Evolutionary conservation across 2,113 vertebrate genomes (phyloP).

Genomic region (Malaclemys terrapin): DNA sequence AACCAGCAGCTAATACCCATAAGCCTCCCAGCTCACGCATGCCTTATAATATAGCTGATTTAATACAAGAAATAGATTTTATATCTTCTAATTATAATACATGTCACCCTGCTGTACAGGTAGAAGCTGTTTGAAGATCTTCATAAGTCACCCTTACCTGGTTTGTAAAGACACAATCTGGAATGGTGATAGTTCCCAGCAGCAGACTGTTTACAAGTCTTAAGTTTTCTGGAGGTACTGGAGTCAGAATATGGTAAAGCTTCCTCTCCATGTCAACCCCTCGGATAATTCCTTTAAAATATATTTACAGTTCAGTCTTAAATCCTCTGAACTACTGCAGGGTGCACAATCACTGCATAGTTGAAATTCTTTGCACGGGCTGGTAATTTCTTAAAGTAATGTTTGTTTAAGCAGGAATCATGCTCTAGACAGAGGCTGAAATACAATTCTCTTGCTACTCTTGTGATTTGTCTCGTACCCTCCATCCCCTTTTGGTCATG

Average conservation of each 20-base stretch:
- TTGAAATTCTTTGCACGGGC: accelerated
- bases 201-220: constrained; percentile 92
- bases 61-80: neutral
- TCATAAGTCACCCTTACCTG: constrained; percentile 81
- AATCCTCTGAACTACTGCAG: accelerated
- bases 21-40: neutral
- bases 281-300: constrained; percentile 88
- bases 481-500: too few species aligned
- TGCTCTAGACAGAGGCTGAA: neutral
- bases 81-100: neutral
- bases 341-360: accelerated
- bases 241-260: constrained; percentile 90
- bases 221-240: constrained; percentile 83
- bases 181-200: constrained; percentile 86
- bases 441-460: neutral
- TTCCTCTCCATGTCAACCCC: constrained; percentile 89
- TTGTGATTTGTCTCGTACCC: neutral
- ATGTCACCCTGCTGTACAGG: neutral
- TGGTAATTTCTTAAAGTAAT: neutral
- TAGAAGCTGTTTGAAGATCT: neutral
- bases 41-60: neutral
- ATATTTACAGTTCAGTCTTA: accelerated
- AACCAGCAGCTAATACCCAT: neutral
- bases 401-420: neutral
- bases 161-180: constrained; percentile 84